Evolutionary conservation across 2,888 invertebrate species (phyloP).

Genomic region (Tiliacea citrago): DNA sequence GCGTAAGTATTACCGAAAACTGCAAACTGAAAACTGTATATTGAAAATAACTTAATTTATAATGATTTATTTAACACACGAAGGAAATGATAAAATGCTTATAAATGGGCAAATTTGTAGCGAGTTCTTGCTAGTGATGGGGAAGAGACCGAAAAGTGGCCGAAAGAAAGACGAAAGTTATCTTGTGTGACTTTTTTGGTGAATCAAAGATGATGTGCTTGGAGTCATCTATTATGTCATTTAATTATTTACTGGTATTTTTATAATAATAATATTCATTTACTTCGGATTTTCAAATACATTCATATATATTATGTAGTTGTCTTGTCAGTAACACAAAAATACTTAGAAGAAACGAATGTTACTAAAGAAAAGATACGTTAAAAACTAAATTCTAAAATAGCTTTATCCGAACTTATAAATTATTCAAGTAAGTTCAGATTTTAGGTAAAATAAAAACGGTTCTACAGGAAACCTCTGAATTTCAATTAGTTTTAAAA

Average conservation of each 20-base stretch:
- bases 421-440: too few species aligned
- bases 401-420: too few species aligned
- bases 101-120: constrained; percentile 60
- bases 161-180: constrained; percentile 7
- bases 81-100: constrained; percentile 61
- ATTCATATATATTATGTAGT: too few species aligned
- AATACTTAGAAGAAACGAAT: too few species aligned
- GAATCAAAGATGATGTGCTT: not conserved
- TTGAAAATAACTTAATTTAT: constrained; percentile 46
- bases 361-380: too few species aligned
- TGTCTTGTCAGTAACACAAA: too few species aligned
- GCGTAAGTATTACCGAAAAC: constrained; percentile 3
- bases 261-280: not conserved
- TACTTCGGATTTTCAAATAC: too few species aligned
- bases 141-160: not conserved
- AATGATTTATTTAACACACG: constrained; percentile 57
- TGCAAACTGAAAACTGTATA: not conserved
- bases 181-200: not conserved
- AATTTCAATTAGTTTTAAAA: too few species aligned
- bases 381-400: too few species aligned
- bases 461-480: too few species aligned
- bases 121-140: constrained; percentile 57
- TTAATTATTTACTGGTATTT: not conserved
- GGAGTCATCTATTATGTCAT: not conserved
- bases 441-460: too few species aligned